These are phyloP conservation scores for Pseudomyrmex flavicornis DNA, from an alignment of 1,140 invertebrate genomes.

Conservation along the genomic window DNA sequence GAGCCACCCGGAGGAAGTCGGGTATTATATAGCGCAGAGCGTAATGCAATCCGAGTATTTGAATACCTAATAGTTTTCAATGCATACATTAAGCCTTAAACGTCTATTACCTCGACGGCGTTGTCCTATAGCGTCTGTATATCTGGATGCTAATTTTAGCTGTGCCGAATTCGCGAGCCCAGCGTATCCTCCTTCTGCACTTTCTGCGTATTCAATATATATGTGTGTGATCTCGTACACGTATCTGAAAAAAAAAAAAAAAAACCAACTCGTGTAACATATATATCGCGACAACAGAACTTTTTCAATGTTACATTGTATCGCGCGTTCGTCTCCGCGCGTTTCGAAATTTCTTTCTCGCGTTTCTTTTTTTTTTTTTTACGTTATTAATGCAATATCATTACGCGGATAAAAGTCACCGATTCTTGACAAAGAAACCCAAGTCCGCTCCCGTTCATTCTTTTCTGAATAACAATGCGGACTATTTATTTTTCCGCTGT, in stretches of 20 bases:
- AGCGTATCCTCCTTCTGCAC: too few species aligned
- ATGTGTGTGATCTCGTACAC: neutral
- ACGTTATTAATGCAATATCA: constrained; percentile 42
- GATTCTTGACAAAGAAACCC: constrained; percentile 5
- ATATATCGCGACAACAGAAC: constrained; percentile 25
- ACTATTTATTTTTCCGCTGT: constrained; percentile 48
- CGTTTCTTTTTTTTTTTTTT: neutral
- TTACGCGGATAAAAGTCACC: constrained; percentile 28
- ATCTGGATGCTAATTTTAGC: constrained; percentile 76
- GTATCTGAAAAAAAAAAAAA: constrained; percentile 60
- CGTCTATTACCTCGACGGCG: constrained; percentile 77
- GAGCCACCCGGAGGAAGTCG: constrained; percentile 73
- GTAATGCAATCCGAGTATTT: constrained; percentile 82
- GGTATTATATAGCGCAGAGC: constrained; percentile 72
- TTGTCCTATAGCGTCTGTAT: constrained; percentile 68
- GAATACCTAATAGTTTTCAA: constrained; percentile 83
- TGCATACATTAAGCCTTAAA: constrained; percentile 81
- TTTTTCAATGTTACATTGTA: constrained; percentile 53
- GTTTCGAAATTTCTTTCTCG: constrained; percentile 10
- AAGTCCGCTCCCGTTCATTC: constrained; percentile 18
- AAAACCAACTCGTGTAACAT: constrained; percentile 32
- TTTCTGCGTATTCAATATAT: constrained; percentile 40
- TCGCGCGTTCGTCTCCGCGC: constrained; percentile 1
- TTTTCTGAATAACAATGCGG: constrained; percentile 36
- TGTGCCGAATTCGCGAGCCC: constrained; percentile 63